phyloP scores from a whole-genome alignment of 2,797 vertebrate species.

The Mareca penelope region DNA sequence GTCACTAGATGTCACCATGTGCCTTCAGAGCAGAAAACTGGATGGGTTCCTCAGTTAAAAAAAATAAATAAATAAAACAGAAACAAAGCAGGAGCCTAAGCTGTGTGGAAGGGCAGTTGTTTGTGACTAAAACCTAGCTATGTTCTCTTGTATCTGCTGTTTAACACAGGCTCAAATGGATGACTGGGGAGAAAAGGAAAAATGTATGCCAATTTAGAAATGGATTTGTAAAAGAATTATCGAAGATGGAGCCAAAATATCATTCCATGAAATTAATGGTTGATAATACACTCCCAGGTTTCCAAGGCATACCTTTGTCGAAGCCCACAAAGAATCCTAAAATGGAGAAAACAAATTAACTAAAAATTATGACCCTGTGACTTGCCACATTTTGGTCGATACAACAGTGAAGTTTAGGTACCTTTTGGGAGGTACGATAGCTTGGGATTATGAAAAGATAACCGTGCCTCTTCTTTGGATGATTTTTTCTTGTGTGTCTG shows the following conservation, averaged over 20 bases:
- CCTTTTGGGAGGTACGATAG: neutral
- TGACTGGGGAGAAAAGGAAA: accelerated
- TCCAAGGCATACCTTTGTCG: neutral
- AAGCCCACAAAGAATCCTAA: neutral
- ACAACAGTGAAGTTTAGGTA: neutral
- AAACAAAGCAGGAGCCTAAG: neutral
- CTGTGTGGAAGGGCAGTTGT: accelerated
- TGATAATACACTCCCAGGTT: accelerated
- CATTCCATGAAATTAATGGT: neutral
- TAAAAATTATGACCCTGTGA: neutral
- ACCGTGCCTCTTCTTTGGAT: no score
- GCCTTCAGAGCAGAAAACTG: neutral
- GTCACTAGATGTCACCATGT: constrained; percentile 11
- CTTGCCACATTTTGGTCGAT: neutral
- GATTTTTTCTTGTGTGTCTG: neutral
- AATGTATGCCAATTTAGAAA: neutral
- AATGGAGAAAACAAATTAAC: neutral
- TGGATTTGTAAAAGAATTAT: neutral
- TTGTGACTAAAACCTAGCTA: neutral
- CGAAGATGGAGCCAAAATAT: accelerated
- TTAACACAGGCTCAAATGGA: neutral
- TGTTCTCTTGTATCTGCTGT: neutral
- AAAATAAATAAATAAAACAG: neutral
- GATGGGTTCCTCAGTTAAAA: accelerated
- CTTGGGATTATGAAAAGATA: neutral